A percentile compares a stretch with the other conserved stretches of the same genome.
phyloP scores from a whole-genome alignment of 2,888 invertebrate species.

The Rotaria socialis region DNA sequence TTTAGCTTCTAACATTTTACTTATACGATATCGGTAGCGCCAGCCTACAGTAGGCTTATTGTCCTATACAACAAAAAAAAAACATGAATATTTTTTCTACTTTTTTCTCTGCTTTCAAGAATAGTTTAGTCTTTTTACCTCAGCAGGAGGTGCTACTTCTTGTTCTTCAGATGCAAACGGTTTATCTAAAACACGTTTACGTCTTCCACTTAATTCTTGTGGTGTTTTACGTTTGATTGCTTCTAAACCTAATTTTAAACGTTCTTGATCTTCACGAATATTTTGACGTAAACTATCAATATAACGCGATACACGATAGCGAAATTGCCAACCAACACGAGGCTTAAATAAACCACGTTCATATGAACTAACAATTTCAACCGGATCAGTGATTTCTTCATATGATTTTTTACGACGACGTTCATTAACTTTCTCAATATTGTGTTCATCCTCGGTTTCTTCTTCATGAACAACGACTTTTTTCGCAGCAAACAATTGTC shows the following conservation, averaged over 20 bases:
- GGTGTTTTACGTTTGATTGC: constrained; percentile 19
- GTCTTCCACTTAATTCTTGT: constrained; percentile 14
- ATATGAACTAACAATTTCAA: neutral
- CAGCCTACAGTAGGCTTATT: constrained; percentile 42
- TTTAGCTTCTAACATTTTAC: constrained; percentile 28
- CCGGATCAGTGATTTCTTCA: neutral
- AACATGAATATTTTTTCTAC: too few relatives aligned
- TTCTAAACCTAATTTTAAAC: constrained; percentile 33
- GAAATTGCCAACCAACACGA: constrained; percentile 44
- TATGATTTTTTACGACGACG: neutral
- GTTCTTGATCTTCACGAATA: constrained; percentile 29
- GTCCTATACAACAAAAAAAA: neutral
- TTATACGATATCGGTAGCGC: constrained; percentile 42
- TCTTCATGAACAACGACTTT: neutral
- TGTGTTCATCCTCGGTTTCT: neutral
- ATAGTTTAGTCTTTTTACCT: neutral
- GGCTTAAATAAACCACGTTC: constrained; percentile 37
- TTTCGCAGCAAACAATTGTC: neutral
- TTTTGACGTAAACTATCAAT: constrained; percentile 18
- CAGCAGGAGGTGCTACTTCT: neutral
- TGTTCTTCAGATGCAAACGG: neutral
- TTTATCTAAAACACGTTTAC: neutral
- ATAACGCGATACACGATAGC: constrained; percentile 40
- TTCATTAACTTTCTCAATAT: neutral
- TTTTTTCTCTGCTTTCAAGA: too few relatives aligned